Evolutionary conservation across 2,888 invertebrate species (phyloP), one percentile per base, ranked within the genome.

Genomic region (Acanthosepion pharaonis): DNA sequence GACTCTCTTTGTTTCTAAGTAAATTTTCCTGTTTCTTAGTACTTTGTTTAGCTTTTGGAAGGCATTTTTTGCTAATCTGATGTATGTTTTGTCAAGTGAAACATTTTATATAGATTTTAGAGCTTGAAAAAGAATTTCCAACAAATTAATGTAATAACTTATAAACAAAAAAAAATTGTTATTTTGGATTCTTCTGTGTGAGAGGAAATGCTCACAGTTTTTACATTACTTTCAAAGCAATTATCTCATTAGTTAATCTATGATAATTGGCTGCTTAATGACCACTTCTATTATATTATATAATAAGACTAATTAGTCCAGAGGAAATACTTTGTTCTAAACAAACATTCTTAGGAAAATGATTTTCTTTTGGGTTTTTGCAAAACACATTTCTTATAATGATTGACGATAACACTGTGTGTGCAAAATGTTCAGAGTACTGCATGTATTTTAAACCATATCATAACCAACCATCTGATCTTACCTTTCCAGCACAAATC

Each of bases 261-360:
- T 78, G 11, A 78, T 78, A 78, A 78, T 78, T 78, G 78, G 15
- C 33, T n/a, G 78, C 11, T n/a, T 78, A 78, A 78, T 78, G n/a
- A n/a, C 78, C n/a, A n/a, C 78, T 78, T 78, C 78, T 33, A n/a
- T 78, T 78, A 78, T 78, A n/a, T 78, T 78, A 78, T 78, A n/a
- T n/a, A 78, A 78, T n/a, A 15, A 78, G 78, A 78, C 78, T 78
- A 78, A 78, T 78, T 78, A 78, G 78, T n/a, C n/a, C 2, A n/a
- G 78, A 78, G 78, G 78, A 78, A 78, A 78, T 78, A 78, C 78
- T 78, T 78, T 78, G 78, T 78, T 78, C 78, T 33, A 78, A 78
- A 78, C 78, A 78, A 78, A 78, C n/a, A 78, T 78, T 78, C 78
- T 78, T 78, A 33, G n/a, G n/a, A 78, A 78, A 78, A 78, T 78